Evolutionary conservation across 1,140 invertebrate species (phyloP), one percentile per base, ranked within the genome.

Genomic region (Tetranychus cinnabarinus): DNA sequence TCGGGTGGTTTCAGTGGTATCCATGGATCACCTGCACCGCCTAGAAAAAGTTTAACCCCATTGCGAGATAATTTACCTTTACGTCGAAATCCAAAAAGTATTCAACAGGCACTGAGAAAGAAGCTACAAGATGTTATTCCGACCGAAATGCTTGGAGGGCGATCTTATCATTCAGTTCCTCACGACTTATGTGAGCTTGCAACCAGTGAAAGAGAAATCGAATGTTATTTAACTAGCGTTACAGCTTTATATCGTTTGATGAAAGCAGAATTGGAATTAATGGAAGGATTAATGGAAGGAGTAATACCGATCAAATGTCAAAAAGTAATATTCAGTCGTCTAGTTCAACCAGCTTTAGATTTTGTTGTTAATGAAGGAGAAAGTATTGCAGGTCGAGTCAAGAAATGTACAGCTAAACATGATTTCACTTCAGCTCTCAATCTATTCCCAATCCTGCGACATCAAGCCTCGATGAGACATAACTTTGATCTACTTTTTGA

Each of bases 171-270:
- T 5, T 23, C 36, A 5, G 15, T 61, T 57, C 37, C 54, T 6
- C n/a, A 33, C 34, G 63, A 64, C n/a, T n/a, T 54, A 3, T 55
- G 62, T 23, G 59, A 60, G 35, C n/a, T 61, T 31, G 63, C 60
- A 0, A 65, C 66, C 66, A 69, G 58, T 67, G 85, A 87, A 71
- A 80, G 83, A 69, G 87, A 91, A 71, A 82, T 88, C 76, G 85
- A 89, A 67, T 82, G 85, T 68, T 90, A 88, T 72, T 73, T 90
- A 60, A 79, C 84, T n/a, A 79, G 85, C 65, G 80, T 91, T 1
- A 82, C 86, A 42, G 87, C 84, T 7, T 74, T 95, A n/a, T 82
- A 86, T 55, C 82, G 85, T 64, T 75, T 96, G 3, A 86, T 92
- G 76, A 84, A 89, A 73, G 82, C 82, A 68, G 91, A 97, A 71